A percentile compares a stretch with the other conserved stretches of the same genome.
Conservation (phyloP, 2,888 invertebrate species). For the Anaspis maculata region DNA sequence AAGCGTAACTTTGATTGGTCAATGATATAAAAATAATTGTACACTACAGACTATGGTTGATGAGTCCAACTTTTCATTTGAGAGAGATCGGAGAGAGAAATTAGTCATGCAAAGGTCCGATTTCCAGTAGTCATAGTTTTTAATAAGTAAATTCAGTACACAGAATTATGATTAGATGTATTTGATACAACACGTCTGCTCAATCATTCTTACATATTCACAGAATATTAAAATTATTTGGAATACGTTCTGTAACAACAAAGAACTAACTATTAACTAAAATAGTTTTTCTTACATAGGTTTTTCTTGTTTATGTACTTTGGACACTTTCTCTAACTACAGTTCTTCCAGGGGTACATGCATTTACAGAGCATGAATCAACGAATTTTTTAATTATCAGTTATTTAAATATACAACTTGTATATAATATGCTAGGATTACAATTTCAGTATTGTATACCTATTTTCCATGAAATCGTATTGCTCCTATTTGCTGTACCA, state of each 20-base stretch:
- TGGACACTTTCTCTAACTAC: constrained; percentile 40
- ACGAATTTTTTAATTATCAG: constrained; percentile 28
- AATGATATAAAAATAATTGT: constrained; percentile 45
- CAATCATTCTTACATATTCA: no score
- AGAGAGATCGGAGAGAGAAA: no score
- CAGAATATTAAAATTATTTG: no score
- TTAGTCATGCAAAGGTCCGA: constrained; percentile 14
- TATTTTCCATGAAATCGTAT: constrained; percentile 33
- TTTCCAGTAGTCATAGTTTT: constrained; percentile 15
- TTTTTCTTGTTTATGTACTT: constrained; percentile 29
- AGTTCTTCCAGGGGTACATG: constrained; percentile 35
- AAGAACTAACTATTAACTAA: constrained; percentile 33
- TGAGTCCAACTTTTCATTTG: no score
- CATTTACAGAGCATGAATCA: constrained; percentile 41
- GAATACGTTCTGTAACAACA: constrained; percentile 33
- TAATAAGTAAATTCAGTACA: no score
- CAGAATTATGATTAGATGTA: no score
- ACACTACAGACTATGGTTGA: constrained; percentile 27
- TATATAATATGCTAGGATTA: constrained; percentile 28
- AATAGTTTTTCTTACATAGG: constrained; percentile 19
- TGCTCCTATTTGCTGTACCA: constrained; percentile 33
- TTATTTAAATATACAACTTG: constrained; percentile 25
- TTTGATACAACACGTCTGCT: no score
- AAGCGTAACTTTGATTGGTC: constrained; percentile 44
- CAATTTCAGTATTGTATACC: constrained; percentile 27